A percentile compares a stretch with the other conserved stretches of the same genome.
Evolutionary conservation across 2,888 invertebrate genomes (phyloP).

Genomic region (Drosophila silvestris): DNA sequence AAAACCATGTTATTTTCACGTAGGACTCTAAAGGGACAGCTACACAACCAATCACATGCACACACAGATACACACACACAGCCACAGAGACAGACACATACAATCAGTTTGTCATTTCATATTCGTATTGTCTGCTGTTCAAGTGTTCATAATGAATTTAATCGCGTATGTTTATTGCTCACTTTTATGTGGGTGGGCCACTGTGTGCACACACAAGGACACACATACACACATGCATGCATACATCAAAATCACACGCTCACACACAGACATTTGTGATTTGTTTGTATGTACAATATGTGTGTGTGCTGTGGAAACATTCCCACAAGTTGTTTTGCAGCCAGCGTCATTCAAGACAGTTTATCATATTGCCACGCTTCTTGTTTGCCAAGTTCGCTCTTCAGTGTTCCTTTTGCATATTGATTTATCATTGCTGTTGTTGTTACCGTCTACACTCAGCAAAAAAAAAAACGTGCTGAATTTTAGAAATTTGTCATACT

Average conservation of each 20-base stretch:
- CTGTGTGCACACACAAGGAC: conserved; percentile 7
- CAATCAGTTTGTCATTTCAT: conserved; percentile 71
- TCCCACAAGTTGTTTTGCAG: conserved; percentile 61
- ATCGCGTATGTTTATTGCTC: conserved; percentile 85
- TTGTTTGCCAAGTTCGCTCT: conserved; percentile 61
- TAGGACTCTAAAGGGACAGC: conserved; percentile 36
- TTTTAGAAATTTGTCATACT: conserved; percentile 4
- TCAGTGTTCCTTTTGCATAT: conserved; percentile 66
- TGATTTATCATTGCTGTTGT: conserved; percentile 65
- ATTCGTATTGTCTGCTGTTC: conserved; percentile 75
- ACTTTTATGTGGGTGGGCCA: conserved; percentile 61
- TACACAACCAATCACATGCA: conserved; percentile 39
- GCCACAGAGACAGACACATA: conserved; percentile 11
- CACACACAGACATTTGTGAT: conserved; percentile 2
- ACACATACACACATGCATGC: conserved; percentile 17
- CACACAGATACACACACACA: conserved; percentile 4
- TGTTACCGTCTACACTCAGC: conserved; percentile 33
- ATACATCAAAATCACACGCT: conserved; percentile 35
- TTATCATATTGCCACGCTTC: conserved; percentile 79
- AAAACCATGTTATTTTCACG: conserved; percentile 27
- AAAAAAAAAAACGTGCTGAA: background rate
- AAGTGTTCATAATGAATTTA: conserved; percentile 84
- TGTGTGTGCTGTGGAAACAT: conserved; percentile 37
- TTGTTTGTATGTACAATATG: conserved; percentile 6
- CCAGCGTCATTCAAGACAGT: conserved; percentile 54